These are phyloP conservation scores for Arrhamphus sclerolepis DNA, from an alignment of 2,797 vertebrate species.

Conservation along the genomic window DNA sequence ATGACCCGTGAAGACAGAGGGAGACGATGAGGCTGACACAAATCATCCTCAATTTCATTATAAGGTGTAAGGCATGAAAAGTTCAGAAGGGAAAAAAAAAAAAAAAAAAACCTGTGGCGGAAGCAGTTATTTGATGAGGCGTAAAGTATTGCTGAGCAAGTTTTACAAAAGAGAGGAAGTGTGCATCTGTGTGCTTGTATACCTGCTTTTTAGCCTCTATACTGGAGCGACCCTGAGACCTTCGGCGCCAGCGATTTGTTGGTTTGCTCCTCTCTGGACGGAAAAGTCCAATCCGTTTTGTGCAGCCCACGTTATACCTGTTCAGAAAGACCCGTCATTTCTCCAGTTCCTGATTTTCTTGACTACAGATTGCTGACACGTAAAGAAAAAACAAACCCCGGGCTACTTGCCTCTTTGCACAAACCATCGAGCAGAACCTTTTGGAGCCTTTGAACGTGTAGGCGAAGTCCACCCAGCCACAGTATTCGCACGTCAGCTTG, in stretches of 20 bases:
- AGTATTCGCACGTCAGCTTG: constrained; percentile 96
- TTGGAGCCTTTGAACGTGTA: constrained; percentile 98
- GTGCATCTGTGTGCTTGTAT: background rate
- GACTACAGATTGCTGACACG: background rate
- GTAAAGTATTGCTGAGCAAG: background rate
- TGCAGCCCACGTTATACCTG: constrained; percentile 97
- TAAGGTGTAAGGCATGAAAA: constrained; percentile 40
- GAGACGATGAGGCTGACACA: constrained; percentile 27
- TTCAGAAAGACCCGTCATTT: background rate
- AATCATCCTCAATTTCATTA: constrained; percentile 38
- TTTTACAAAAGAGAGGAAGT: background rate
- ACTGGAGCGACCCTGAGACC: constrained; percentile 76
- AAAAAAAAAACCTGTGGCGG: constrained; percentile 32
- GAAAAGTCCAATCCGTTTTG: constrained; percentile 93
- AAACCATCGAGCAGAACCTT: constrained; percentile 95
- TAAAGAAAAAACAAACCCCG: background rate
- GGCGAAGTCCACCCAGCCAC: constrained; percentile 94
- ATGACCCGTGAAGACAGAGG: constrained; percentile 47
- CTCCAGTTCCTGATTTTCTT: background rate
- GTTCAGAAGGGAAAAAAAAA: background rate
- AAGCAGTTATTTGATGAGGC: constrained; percentile 23
- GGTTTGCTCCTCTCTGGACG: constrained; percentile 90
- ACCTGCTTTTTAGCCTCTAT: constrained; percentile 93
- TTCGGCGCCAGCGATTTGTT: constrained; percentile 82
- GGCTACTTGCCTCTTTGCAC: constrained; percentile 92